Evolutionary conservation across 2,113 vertebrate species (phyloP).

Genomic region (Ornithorhynchus anatinus): DNA sequence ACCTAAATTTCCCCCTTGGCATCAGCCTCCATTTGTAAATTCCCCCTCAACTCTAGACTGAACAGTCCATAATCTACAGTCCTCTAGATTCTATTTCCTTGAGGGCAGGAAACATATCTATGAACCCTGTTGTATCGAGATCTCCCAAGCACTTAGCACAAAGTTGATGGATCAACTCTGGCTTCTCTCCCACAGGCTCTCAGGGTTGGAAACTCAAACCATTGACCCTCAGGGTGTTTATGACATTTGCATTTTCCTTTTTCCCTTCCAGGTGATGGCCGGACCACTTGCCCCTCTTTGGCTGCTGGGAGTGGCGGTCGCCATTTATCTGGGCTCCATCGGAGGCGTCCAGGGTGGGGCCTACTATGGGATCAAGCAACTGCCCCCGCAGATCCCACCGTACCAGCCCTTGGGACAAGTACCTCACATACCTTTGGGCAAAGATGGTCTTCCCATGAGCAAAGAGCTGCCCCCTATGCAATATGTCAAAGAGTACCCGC

Average conservation of each 20-base stretch:
- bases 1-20: no score
- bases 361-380: constrained; percentile 90
- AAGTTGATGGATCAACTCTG: no score
- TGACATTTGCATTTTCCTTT: not conserved
- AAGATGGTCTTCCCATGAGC: constrained; percentile 82
- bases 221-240: not conserved
- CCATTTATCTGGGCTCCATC: constrained; percentile 71
- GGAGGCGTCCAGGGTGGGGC: constrained; percentile 76
- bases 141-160: no score
- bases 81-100: no score
- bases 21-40: no score
- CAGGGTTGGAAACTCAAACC: not conserved
- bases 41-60: no score
- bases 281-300: constrained; percentile 50
- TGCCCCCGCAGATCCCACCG: constrained; percentile 71
- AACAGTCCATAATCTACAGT: no score
- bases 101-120: no score
- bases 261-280: constrained; percentile 72
- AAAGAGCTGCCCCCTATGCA: constrained; percentile 89
- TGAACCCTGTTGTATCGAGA: no score
- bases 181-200: no score
- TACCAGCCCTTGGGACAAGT: constrained; percentile 85
- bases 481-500: constrained; percentile 86
- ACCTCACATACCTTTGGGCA: constrained; percentile 86
- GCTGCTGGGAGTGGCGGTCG: constrained; percentile 67